Conservation (phyloP, 1,140 invertebrate species). For the Mamestra configurata region DNA sequence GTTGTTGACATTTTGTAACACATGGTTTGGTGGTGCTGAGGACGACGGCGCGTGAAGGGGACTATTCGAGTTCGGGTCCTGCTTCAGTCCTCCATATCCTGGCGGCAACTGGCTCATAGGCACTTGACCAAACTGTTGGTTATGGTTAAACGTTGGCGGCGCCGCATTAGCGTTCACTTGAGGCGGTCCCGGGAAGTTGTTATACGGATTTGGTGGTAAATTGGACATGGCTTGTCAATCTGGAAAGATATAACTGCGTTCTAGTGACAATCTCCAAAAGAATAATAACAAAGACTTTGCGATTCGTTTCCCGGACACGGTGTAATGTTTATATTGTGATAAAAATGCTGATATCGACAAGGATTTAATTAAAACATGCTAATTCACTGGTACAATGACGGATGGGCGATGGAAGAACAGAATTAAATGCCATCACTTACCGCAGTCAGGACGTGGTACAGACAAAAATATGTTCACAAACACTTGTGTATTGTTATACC, state of each 20-base stretch:
- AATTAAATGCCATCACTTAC: slow-evolving; percentile 70
- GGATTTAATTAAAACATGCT: slow-evolving; percentile 80
- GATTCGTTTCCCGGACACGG: neutral
- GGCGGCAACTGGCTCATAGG: slow-evolving; percentile 70
- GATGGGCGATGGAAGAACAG: slow-evolving; percentile 66
- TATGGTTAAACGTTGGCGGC: slow-evolving; percentile 61
- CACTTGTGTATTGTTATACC: slow-evolving; percentile 74
- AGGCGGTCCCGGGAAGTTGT: slow-evolving; percentile 67
- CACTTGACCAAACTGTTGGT: slow-evolving; percentile 69
- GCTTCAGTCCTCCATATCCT: slow-evolving; percentile 69
- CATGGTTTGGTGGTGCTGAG: slow-evolving; percentile 60
- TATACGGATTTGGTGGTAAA: slow-evolving; percentile 79
- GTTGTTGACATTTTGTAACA: slow-evolving; percentile 68
- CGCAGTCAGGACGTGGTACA: slow-evolving; percentile 63
- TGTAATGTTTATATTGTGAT: slow-evolving; percentile 72
- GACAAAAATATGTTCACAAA: slow-evolving; percentile 72
- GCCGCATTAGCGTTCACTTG: slow-evolving; percentile 68
- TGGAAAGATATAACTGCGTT: slow-evolving; percentile 69
- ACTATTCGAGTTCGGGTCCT: slow-evolving; percentile 81
- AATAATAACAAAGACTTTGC: slow-evolving; percentile 20
- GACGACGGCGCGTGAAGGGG: slow-evolving; percentile 63
- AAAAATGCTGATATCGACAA: slow-evolving; percentile 73
- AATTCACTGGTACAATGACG: slow-evolving; percentile 82
- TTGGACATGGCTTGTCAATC: slow-evolving; percentile 84
- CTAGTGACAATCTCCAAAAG: slow-evolving; percentile 25